Evolutionary conservation across 2,888 invertebrate species (phyloP), one percentile per base, ranked within the genome.

Genomic region (Spodoptera exigua): DNA sequence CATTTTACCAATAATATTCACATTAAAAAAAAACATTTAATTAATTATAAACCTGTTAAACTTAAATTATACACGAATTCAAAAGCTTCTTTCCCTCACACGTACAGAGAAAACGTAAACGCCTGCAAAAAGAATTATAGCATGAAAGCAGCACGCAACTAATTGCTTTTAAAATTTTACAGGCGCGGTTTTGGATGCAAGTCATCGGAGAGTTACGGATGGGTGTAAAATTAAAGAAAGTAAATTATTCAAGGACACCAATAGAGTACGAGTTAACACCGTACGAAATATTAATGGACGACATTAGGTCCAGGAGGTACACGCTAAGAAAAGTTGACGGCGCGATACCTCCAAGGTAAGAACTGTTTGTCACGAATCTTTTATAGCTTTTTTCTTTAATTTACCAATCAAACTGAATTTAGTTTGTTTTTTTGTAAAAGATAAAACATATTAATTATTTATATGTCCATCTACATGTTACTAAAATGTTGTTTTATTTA

Each of bases 161-260:
- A 41, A 81, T 70, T 68, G 70, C 64, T 68, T 5, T 70, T 54
- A 41, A 45, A 57, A 62, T 80, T 70, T 90, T 88, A 16, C 95
- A 98, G 98, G 98, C 99, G 74, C 96, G 98, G 83, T 97, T 99
- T 90, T 98, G 98, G 98, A 97, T 98, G 88, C 98, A 98, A 95
- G 98, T 99, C 43, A 98, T 99, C 87, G 96, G 97, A 72, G 98
- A 99, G 88, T 95, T 99, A 61, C 95, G 99, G 52, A 96, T 97
- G 88, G 99, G 99, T 18, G 98, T 99, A 9, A 97, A 98, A 87
- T 95, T 99, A 87, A 99, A 98, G 94, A 99, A 99, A 91, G 94
- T 97, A 27, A 96, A 96, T 86, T 95, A 95, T 87, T 96, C 96
- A 65, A 95, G 96, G 81, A 95, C 97, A 11, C 97, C 97, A 9